Base-by-base conservation (phyloP, 2,888 invertebrate species). In the Cephus rjabovi region DNA sequence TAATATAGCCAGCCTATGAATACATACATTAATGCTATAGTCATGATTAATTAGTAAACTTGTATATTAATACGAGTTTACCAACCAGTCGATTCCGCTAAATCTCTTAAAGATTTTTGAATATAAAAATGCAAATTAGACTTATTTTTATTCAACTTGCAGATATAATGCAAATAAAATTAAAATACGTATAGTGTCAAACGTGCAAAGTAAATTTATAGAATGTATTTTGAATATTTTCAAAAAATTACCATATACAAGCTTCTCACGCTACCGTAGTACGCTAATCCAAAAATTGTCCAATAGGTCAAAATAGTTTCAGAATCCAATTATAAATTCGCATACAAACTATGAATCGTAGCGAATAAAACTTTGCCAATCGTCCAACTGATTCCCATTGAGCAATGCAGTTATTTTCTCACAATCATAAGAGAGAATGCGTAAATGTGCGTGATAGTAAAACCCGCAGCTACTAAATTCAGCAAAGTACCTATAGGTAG, bases 381-480 rank as follows among this genome's bases (percentile, higher is more conserved):
- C 23, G 9, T 56, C 23, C 56, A 56, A 56, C 56, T 56, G 23
- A 56, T 56, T 56, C 23, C 56, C 56, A 56, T 56, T 56, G 56
- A 56, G 15, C 23, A 23, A 9, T 23, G 23, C 23, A 56, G 40
- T 23, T 56, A 9, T 56, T n/a, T 34, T 74, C 74, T 74, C 30
- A 12, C 34, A 4, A 12, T 74, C 34, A n/a, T 34, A 35, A 35
- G 35, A 30, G 23, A 37, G n/a, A 37, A 74, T 74, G 74, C n/a
- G 35, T 34, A 74, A 74, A 74, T 30, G 56, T 56, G 81, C 86
- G 80, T 83, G 83, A 82, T 76, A 82, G 83, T 86, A 85, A 87
- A 85, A 82, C 83, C 81, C 84, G 83, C 82, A 84, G 87, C 86
- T 83, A 87, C 87, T 87, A 87, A 87, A 87, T 85, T 84, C 83